These are phyloP conservation scores for Columba guinea DNA, from an alignment of 2,797 vertebrate genomes.

Conservation along the genomic window DNA sequence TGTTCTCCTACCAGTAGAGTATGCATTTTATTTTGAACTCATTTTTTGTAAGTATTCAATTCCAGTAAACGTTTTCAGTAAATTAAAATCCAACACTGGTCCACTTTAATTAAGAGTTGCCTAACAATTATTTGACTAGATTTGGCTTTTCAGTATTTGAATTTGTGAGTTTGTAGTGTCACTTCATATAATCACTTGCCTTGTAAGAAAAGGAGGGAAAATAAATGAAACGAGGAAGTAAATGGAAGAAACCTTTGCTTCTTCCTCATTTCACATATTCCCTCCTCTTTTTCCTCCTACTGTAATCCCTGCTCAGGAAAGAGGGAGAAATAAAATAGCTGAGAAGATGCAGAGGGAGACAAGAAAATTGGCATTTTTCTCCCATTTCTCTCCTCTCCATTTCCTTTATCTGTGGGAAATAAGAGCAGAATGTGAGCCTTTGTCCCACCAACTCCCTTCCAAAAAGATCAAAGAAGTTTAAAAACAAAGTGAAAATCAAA, in stretches of 20 bases:
- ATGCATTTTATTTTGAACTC: background rate
- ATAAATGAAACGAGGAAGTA: background rate
- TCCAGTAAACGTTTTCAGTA: background rate
- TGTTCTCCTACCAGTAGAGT: background rate
- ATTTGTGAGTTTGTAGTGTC: background rate
- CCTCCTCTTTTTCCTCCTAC: background rate
- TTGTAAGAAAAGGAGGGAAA: background rate
- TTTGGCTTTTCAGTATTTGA: background rate
- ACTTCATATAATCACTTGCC: background rate
- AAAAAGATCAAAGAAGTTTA: background rate
- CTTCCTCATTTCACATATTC: background rate
- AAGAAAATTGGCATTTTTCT: background rate
- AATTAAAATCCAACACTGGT: background rate
- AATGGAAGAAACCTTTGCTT: background rate
- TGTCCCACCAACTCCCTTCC: background rate
- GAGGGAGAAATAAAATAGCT: background rate
- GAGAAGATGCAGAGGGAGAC: background rate
- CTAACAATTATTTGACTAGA: background rate
- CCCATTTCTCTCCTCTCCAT: background rate
- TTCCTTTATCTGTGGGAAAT: background rate
- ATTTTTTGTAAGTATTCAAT: background rate
- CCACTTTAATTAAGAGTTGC: background rate
- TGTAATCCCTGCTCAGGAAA: background rate
- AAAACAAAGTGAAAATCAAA: conserved; percentile 22
- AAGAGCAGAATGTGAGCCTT: background rate